These are phyloP conservation scores for Pelmatolapia mariae DNA, from an alignment of 2,113 vertebrate species.

Conservation along the genomic window DNA sequence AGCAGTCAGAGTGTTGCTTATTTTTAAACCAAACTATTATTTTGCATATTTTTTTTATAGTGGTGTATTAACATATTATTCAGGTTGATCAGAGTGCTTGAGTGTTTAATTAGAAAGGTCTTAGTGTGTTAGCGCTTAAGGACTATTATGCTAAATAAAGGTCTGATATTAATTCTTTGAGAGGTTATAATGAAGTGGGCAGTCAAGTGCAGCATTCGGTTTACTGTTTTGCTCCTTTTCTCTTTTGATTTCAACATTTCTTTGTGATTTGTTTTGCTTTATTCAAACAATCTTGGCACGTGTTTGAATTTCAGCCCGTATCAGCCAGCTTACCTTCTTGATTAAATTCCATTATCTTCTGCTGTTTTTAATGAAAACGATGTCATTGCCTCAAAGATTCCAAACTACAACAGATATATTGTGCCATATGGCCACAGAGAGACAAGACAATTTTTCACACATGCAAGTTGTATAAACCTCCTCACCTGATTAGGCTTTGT, in stretches of 20 bases:
- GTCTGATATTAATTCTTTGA: conserved; percentile 11
- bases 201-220: conserved; percentile 30
- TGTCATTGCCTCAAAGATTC: neutral
- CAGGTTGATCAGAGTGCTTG: neutral
- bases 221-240: neutral
- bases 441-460: neutral
- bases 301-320: neutral
- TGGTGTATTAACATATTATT: neutral
- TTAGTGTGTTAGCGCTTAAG: conserved; percentile 12
- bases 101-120: conserved; percentile 41
- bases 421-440: neutral
- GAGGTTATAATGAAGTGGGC: conserved; percentile 27
- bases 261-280: neutral
- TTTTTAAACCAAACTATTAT: neutral
- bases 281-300: neutral
- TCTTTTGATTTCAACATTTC: neutral
- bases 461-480: neutral
- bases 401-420: neutral
- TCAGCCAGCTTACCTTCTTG: neutral
- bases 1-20: neutral
- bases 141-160: conserved; percentile 49
- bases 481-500: neutral
- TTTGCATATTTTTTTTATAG: conserved; percentile 3
- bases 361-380: neutral
- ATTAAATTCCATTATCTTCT: neutral